Evolutionary conservation across 2,113 vertebrate species (phyloP), one percentile per base, ranked within the genome.

Genomic region (Corythornis cristatus): DNA sequence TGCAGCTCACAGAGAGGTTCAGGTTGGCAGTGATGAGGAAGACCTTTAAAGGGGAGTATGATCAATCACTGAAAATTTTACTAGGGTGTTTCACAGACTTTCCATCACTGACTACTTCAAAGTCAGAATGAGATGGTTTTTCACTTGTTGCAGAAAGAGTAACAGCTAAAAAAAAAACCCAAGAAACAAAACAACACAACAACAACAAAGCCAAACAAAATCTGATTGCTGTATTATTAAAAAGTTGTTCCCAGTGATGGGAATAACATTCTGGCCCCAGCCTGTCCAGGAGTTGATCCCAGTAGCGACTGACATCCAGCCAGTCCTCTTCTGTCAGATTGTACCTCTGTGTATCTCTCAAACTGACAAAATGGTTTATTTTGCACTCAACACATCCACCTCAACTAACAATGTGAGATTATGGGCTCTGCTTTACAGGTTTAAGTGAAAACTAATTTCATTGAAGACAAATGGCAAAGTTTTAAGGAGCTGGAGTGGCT

Each of bases 301-400:
- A 1, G 0, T 2, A 15, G 19, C 35, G 33, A 31, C 22, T 60
- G 46, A n/a, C 2, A 6, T 70, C 46, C 37, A 35, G 19, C 13
- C 50, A 54, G 9, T 29, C 33, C 45, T 81, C 31, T 85, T 23
- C 18, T 16, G 7, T 71, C 45, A 72, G 29, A 22, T 4, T 45
- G 21, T 35, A 33, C 18, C 13, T 88, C 46, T 3, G 15, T 11
- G 51, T 19, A 62, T 11, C 18, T 40, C 29, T 50, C 3, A 53
- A 85, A 68, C 11, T 12, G 23, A 57, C 10, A 64, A 22, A 75
- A 45, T 12, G 53, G 25, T 18, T 91, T 62, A 54, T 8, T 42
- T 73, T 70, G 9, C 20, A 74, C 8, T 9, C 14, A 53, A 3
- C 29, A 57, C 3, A 26, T 33, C 10, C 61, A 29, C 13, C 19